phyloP scores from a whole-genome alignment of 2,797 vertebrate species.

The Aythya fuligula region DNA sequence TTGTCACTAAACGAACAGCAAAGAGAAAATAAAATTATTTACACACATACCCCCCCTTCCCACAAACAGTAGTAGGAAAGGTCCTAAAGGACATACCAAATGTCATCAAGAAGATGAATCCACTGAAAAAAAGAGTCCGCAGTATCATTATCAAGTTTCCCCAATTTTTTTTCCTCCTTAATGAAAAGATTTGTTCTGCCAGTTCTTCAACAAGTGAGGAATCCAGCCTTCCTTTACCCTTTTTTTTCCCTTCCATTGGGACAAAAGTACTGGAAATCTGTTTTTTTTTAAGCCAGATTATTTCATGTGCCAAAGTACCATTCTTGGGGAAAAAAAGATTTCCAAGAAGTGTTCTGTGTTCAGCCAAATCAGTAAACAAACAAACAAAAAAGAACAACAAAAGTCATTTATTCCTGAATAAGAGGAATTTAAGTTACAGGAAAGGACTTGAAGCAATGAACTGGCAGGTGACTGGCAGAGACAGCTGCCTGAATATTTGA shows the following conservation, averaged over 20 bases:
- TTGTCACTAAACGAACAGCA: neutral
- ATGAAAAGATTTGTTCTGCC: neutral
- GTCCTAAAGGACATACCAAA: neutral
- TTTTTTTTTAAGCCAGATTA: neutral
- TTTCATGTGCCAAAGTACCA: constrained; percentile 35
- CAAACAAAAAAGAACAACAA: neutral
- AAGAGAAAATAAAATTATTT: neutral
- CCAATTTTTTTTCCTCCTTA: neutral
- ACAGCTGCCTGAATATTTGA: constrained; percentile 67
- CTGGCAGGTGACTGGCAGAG: constrained; percentile 67
- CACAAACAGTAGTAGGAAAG: neutral
- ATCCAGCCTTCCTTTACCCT: neutral
- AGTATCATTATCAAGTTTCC: neutral
- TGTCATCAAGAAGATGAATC: neutral
- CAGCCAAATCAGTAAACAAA: constrained; percentile 60
- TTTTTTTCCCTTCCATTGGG: neutral
- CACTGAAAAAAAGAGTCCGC: neutral
- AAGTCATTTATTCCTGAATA: constrained; percentile 26
- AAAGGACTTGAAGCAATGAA: constrained; percentile 36
- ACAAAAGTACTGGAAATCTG: constrained; percentile 23
- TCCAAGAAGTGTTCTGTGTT: constrained; percentile 30
- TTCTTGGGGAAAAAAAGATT: constrained; percentile 21
- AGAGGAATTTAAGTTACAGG: constrained; percentile 2
- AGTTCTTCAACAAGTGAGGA: neutral
- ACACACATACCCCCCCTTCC: neutral